These are phyloP conservation scores for Corythaeola cristata DNA, from an alignment of 2,113 vertebrate genomes.

Conservation along the genomic window DNA sequence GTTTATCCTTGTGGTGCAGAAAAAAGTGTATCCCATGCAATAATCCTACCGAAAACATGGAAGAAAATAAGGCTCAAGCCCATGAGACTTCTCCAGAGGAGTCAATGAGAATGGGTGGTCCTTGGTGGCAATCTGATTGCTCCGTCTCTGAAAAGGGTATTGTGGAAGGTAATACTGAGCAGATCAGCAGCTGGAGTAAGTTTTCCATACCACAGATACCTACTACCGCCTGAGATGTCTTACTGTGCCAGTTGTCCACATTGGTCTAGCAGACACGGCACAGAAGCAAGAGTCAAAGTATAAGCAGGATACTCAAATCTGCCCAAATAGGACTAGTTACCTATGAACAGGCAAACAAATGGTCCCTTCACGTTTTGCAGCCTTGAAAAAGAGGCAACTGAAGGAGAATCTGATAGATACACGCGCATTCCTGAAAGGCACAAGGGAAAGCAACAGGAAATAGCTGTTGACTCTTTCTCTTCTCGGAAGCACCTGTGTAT, in stretches of 20 bases:
- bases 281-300: neutral
- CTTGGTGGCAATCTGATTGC: neutral
- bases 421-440: neutral
- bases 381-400: neutral
- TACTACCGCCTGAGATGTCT: neutral
- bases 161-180: neutral
- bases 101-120: neutral
- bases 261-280: neutral
- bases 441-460: neutral
- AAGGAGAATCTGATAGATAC: neutral
- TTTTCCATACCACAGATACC: neutral
- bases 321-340: neutral
- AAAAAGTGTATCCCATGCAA: neutral
- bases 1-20: neutral
- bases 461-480: neutral
- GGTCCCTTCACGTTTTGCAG: neutral
- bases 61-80: neutral
- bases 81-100: neutral
- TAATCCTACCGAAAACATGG: neutral
- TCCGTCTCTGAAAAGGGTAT: neutral
- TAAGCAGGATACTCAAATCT: neutral
- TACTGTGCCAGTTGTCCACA: accelerated
- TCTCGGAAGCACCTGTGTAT: neutral
- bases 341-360: neutral
- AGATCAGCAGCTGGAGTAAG: neutral